phyloP scores from a whole-genome alignment of 53 echinoderm and acorn worm genomes.

The Astropecten irregularis region DNA sequence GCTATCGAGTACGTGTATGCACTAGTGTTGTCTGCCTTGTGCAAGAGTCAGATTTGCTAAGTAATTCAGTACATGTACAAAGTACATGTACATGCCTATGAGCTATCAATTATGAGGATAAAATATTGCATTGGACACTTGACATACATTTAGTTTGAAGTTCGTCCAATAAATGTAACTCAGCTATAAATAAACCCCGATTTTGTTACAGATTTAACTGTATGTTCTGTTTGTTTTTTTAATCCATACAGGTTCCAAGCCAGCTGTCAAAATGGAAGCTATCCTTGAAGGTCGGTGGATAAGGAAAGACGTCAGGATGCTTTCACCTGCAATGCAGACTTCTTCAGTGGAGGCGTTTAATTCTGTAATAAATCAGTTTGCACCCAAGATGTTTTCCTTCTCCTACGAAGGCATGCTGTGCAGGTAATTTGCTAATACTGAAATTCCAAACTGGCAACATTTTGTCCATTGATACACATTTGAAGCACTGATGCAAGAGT shows the following conservation, averaged over 20 bases:
- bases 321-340: conserved; percentile 9
- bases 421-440: background rate
- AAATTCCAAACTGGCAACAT: background rate
- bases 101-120: no score
- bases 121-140: no score
- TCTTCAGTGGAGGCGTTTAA: background rate
- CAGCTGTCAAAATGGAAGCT: background rate
- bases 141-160: no score
- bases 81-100: no score
- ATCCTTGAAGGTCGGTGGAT: conserved; percentile 15
- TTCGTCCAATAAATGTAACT: no score
- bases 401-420: conserved; percentile 1
- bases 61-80: no score
- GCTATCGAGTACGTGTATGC: no score
- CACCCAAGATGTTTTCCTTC: conserved; percentile 10
- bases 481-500: no score
- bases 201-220: no score
- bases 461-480: background rate
- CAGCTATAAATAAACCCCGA: no score
- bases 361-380: background rate
- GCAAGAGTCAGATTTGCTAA: no score
- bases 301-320: conserved; percentile 14
- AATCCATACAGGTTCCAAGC: background rate
- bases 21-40: no score
- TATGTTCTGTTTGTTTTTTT: background rate